phyloP scores from a whole-genome alignment of 2,797 vertebrate species.

The Poeciliopsis presidionis region DNA sequence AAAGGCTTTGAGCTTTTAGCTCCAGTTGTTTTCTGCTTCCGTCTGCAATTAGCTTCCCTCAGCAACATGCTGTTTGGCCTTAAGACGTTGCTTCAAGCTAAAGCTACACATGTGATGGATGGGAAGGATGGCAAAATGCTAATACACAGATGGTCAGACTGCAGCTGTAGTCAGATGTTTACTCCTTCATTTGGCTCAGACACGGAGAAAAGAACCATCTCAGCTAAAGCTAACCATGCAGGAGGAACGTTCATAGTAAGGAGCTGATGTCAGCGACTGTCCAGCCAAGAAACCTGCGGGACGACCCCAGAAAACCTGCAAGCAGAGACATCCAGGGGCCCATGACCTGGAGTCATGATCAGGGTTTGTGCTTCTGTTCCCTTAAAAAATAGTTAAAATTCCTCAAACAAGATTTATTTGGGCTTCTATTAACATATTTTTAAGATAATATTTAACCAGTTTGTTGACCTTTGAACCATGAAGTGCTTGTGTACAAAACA shows the following conservation, averaged over 20 bases:
- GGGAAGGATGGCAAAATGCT: not conserved
- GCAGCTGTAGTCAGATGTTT: not conserved
- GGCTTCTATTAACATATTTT: not conserved
- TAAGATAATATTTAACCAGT: not conserved
- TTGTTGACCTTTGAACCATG: not conserved
- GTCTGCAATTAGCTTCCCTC: not conserved
- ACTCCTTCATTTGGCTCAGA: not conserved
- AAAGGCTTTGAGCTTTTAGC: too few relatives aligned
- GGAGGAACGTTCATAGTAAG: not conserved
- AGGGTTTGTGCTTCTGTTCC: not conserved
- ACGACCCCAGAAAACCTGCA: not conserved
- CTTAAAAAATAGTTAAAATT: not conserved
- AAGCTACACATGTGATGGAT: not conserved
- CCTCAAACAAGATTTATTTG: not conserved
- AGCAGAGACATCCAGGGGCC: not conserved
- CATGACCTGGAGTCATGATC: not conserved
- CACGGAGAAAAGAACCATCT: not conserved
- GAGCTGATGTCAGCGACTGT: not conserved
- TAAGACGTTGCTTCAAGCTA: not conserved
- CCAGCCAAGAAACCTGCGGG: not conserved
- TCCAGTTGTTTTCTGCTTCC: too few relatives aligned
- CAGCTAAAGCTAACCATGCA: not conserved
- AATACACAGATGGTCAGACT: not conserved
- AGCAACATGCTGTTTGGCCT: not conserved
- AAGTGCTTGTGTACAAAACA: not conserved